Percentiles rank a stretch among this genome's conserved stretches.
Evolutionary conservation across 2,113 vertebrate genomes (phyloP).

Genomic region (Paradoxurus hermaphroditus): DNA sequence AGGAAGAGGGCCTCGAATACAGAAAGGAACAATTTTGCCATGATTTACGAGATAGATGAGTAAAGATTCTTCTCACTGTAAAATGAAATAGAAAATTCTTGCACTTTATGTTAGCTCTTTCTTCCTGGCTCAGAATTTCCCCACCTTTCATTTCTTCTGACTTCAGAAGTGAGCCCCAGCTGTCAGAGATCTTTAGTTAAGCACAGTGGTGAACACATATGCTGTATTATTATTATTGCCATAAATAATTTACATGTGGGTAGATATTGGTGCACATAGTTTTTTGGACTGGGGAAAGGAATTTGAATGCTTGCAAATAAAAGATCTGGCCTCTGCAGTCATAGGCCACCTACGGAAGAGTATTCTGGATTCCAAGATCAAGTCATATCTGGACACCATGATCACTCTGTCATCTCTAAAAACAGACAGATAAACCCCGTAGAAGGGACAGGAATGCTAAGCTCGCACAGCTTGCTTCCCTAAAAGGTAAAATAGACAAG

Average conservation of each 20-base stretch:
- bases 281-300: background rate
- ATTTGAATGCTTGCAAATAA: background rate
- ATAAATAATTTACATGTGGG: background rate
- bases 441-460: background rate
- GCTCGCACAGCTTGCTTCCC: background rate
- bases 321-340: background rate
- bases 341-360: background rate
- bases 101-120: background rate
- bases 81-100: background rate
- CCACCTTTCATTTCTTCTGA: background rate
- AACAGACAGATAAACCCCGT: background rate
- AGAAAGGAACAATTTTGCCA: background rate
- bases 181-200: background rate
- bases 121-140: background rate
- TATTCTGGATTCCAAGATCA: background rate
- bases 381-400: background rate
- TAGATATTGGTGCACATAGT: background rate
- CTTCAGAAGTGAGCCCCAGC: background rate
- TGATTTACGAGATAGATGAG: background rate
- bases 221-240: background rate
- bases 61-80: background rate
- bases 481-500: background rate
- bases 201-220: background rate
- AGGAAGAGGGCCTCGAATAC: background rate
- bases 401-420: background rate